Base-by-base conservation (phyloP, 1,140 invertebrate genomes). In the Heliconius hewitsoni region DNA sequence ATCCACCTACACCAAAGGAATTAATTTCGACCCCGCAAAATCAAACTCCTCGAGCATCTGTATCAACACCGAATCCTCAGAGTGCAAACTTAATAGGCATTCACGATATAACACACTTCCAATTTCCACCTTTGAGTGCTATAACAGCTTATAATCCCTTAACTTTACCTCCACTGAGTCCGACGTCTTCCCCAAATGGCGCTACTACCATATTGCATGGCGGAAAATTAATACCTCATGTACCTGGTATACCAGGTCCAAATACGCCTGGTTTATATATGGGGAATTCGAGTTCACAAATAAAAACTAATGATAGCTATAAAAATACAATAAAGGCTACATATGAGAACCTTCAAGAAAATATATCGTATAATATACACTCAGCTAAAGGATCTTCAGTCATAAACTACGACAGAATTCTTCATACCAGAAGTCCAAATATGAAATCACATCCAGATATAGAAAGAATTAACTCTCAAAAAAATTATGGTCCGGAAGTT, bases 161-260 rank as follows among this genome's bases (percentile, higher is more conserved):
- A 23, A 96, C 95, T 16, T 86, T 96, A 81, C 95, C 95, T 9
- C 95, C 95, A 5, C 82, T 95, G 6, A 95, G 94, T 83, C 94
- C 94, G 30, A 89, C 90, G 30, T 83, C 90, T n/a, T 95, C 93
- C 60, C 93, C 95, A 34, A 92, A 89, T 83, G 94, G 92, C 27
- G 89, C 94, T 52, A 87, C 94, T 13, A 97, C 96, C 18, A 96
- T 96, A 82, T 87, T 96, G 42, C 96, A 96, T 77, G 95, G 96
- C 37, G 97, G 96, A n/a, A 97, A 97, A 88, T 91, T 96, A 11
- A 97, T 98, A 84, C 97, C 97, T 6, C 97, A 97, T 90, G 97
- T 98, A 8, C 97, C 97, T 3, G 98, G 97, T 16, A 98, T 98
- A 90, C 97, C 97, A 1, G 97, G 97, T 52, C 97, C 98, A 1